Conservation (phyloP, 1,140 invertebrate species). For the Saccostrea glomerata region DNA sequence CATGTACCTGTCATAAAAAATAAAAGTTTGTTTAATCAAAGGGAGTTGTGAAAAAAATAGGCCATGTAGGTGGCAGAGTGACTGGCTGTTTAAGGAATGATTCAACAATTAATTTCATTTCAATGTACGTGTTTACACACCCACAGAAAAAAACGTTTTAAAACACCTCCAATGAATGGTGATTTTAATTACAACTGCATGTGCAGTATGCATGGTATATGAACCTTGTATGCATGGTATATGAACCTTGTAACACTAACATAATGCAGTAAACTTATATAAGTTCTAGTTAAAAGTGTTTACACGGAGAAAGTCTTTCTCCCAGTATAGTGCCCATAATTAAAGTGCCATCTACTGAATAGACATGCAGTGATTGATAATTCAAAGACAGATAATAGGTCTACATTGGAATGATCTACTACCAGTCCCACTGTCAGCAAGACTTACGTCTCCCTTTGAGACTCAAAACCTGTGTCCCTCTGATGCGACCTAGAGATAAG, state of each 20-base stretch:
- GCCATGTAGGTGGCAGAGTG: neutral
- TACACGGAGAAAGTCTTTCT: neutral
- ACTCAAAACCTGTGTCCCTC: no score
- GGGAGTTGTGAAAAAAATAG: neutral
- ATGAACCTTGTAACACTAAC: no score
- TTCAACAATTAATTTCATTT: neutral
- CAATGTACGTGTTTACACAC: neutral
- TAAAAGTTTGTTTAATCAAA: slow-evolving; percentile 3
- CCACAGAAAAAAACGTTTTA: neutral
- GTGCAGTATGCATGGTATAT: no score
- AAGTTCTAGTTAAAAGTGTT: neutral
- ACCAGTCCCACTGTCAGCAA: neutral
- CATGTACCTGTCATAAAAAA: neutral
- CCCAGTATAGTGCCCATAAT: neutral
- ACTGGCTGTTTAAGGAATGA: neutral
- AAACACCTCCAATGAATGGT: neutral
- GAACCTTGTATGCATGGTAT: no score
- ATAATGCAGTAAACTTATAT: neutral
- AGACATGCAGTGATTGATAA: slow-evolving; percentile 31
- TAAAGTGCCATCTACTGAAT: slow-evolving; percentile 23
- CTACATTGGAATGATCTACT: neutral
- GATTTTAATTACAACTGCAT: neutral
- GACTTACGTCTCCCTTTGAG: neutral
- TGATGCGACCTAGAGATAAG: neutral
- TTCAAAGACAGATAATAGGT: neutral